Base-by-base conservation (phyloP, 2,797 vertebrate species). In the Karalla daura region DNA sequence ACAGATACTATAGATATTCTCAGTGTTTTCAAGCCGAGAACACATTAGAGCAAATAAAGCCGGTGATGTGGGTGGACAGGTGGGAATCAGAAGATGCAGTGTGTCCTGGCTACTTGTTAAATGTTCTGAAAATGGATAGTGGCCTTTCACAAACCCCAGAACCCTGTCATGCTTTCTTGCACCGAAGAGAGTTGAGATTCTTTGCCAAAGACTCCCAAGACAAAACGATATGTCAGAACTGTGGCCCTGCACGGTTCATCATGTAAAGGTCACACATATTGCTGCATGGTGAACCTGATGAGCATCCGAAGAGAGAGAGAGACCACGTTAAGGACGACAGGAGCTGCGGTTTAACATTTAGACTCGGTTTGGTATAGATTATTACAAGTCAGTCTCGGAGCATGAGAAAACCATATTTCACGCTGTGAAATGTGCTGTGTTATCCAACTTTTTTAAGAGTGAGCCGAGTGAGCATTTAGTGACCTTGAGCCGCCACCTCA, bases 251-350 rank as follows among this genome's bases (percentile, higher is more conserved):
- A 61, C 36, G 83, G 82, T 93, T 89, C 76, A 91, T 93, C 92
- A 90, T 80, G 74, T 78, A 93, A 93, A 93, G 91, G 91, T 93
- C 92, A 92, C 74, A 41, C 61, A 70, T 65, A 72, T 79, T 71
- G 84, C 88, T 60, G 85, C 79, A 65, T 28, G 39, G 74, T 83
- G 68, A 53, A 49, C 46, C 67, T 76, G 90, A 87, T 75, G 85
- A 80, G 76, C 80, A 74, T 79, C 79, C 75, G 41, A 60, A 68
- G 63, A 74, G 54, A n/a, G n/a, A 68, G 63, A 74, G 68, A 63
- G 45, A 47, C 49, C 39, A 20, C 39, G 63, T 58, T 76, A 71
- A 73, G 73, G 61, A 74, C 36, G 64, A 70, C 63, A 58, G 78
- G 75, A 75, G 63, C 44, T 60, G 59, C 75, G 61, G 69, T 70